Evolutionary conservation across 2,113 vertebrate species (phyloP), one percentile per base, ranked within the genome.

Genomic region (Colinus virginianus): DNA sequence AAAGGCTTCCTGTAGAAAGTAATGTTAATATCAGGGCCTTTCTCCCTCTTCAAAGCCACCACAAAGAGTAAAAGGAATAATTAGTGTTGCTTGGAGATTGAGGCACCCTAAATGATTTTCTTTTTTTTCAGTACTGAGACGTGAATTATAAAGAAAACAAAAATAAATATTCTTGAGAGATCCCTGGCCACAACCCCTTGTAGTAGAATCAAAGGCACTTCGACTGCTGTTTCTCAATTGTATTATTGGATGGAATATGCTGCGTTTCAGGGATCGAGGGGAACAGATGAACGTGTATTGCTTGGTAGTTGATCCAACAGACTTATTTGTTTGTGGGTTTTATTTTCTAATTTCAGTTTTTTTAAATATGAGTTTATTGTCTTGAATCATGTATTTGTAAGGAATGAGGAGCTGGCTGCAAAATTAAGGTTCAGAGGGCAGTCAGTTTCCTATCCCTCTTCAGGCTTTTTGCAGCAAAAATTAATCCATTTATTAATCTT

Each of bases 51-150:
- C 77, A 14, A 14, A 32, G 22, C 15, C 14, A 34, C 30, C 55
- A 76, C 66, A 88, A 58, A 83, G 23, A 78, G 32, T 22, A 89
- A 69, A 84, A 26, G 67, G 64, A 90, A 55, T 91, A 78, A 19
- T 63, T 38, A 80, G 68, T 19, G 79, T 72, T 96, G 63, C 61
- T 69, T 93, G 59, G 68, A 94, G 64, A 93, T 13, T n/a, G 40
- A 89, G 71, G 51, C 51, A 46, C 45, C 78, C 70, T 84, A 59
- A 71, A 78, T 75, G 1, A 61, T 48, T 25, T 58, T 34, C 59
- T 23, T 22, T 36, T 59, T 21, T 82, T 20, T 55, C 87, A 70
- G 77, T 90, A 28, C 13, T 42, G 55, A 63, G 64, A 85, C 32
- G 32, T 59, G 80, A 78, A 69, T 87, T 62, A 70, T 8, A 63